Evolutionary conservation across 2,797 vertebrate species (phyloP).

Genomic region (Rhinogobio ventralis): DNA sequence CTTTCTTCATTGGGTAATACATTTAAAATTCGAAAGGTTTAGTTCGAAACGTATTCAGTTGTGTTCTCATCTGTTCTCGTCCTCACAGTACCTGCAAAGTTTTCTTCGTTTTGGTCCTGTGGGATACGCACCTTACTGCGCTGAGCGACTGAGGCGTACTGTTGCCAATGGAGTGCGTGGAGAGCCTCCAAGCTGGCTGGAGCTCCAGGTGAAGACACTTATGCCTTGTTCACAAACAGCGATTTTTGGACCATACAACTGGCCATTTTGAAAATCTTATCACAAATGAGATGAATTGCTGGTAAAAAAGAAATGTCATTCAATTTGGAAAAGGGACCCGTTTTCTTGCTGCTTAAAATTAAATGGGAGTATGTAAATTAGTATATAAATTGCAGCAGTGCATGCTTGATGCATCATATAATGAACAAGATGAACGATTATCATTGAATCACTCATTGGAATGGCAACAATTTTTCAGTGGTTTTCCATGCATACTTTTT

Average conservation of each 20-base stretch:
- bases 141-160: constrained; percentile 87
- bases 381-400: not conserved
- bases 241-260: not conserved
- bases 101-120: constrained; percentile 86
- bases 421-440: too few relatives aligned
- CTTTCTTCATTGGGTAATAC: not conserved
- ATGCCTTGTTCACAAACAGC: not conserved
- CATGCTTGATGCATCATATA: not conserved
- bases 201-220: constrained; percentile 86
- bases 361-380: not conserved
- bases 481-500: not conserved
- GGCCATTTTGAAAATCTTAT: not conserved
- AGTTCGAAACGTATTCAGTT: not conserved
- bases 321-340: not conserved
- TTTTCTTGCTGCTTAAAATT: not conserved
- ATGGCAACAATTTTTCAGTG: too few relatives aligned
- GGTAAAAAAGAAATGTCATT: not conserved
- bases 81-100: constrained; percentile 87
- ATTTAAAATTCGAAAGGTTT: not conserved
- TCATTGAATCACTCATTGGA: too few relatives aligned
- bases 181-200: constrained; percentile 92
- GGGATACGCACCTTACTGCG: constrained; percentile 85
- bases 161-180: constrained; percentile 83
- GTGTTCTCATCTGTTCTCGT: constrained; percentile 30
- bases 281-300: not conserved